Conservation (phyloP, 2,797 vertebrate species). For the Rhinella marina region DNA sequence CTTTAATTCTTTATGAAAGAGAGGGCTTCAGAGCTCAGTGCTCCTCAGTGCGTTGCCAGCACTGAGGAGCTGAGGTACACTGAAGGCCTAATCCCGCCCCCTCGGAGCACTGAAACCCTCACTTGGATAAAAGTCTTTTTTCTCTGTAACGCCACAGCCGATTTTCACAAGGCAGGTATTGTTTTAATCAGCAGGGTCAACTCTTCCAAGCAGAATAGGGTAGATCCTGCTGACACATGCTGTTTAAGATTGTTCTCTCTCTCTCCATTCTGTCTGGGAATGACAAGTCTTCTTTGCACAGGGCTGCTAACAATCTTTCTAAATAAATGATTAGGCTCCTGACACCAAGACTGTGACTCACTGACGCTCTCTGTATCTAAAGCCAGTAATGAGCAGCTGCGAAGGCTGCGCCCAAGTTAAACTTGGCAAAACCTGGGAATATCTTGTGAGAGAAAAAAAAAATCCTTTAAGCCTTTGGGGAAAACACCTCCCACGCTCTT, state of each 20-base stretch:
- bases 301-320: background rate
- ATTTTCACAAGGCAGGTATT: too few relatives aligned
- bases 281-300: background rate
- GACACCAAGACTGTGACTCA: constrained; percentile 41
- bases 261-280: background rate
- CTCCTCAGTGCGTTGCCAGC: too few relatives aligned
- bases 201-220: too few relatives aligned
- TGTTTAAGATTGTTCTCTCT: background rate
- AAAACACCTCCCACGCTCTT: constrained; percentile 33
- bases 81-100: too few relatives aligned
- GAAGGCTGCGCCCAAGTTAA: constrained; percentile 1
- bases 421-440: constrained; percentile 33
- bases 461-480: background rate
- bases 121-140: too few relatives aligned
- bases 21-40: too few relatives aligned
- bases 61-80: too few relatives aligned
- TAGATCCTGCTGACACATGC: too few relatives aligned
- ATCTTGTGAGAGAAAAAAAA: constrained; percentile 21
- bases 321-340: constrained; percentile 28
- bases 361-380: background rate
- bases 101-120: too few relatives aligned
- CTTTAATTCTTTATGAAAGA: too few relatives aligned
- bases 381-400: constrained; percentile 14
- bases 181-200: too few relatives aligned
- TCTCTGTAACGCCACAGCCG: too few relatives aligned